Evolutionary conservation across 2,888 invertebrate species (phyloP), one percentile per base, ranked within the genome.

Genomic region (Sycophila texana): DNA sequence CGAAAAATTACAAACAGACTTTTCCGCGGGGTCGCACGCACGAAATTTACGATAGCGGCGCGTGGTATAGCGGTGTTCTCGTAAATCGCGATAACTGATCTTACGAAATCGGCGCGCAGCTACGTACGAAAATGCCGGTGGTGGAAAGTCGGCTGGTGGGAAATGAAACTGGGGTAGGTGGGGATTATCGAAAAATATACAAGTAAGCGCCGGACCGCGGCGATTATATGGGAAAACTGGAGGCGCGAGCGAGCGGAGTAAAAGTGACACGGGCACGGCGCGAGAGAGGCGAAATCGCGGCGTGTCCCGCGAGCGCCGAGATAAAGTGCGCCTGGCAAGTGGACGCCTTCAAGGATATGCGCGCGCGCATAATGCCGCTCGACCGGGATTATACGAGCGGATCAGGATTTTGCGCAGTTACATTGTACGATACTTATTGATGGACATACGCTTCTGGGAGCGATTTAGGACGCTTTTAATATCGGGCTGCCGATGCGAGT

Each of bases 251-350:
- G 53, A 0, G 1, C 30, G 49, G 22, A 63, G 75, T 75, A 75
- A 75, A 75, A 75, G 75, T 75, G 75, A 75, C 68, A 68, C 30
- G 60, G 5, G 57, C 0, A n/a, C 16, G 53, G n/a, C 16, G 53
- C 53, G 53, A 14, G 53, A 53, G 53, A 53, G 53, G 53, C 53
- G 53, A 53, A 53, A 14, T 14, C n/a, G 53, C 4, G 53, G 53
- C 53, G 39, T 26, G 26, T 26, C 26, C 3, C 26, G 39, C 39
- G 39, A 7, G 39, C 7, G 5, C 39, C 39, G 39, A 39, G 39
- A 39, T 39, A 39, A 39, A 39, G 39, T 39, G 39, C 39, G 39
- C 39, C 53, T 14, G n/a, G 53, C 53, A 16, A 53, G n/a, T 53
- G n/a, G 14, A 53, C n/a, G n/a, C n/a, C 14, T 53, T 20, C 22